Evolutionary conservation across 2,797 vertebrate species (phyloP).

Genomic region (Geotrypetes seraphini): DNA sequence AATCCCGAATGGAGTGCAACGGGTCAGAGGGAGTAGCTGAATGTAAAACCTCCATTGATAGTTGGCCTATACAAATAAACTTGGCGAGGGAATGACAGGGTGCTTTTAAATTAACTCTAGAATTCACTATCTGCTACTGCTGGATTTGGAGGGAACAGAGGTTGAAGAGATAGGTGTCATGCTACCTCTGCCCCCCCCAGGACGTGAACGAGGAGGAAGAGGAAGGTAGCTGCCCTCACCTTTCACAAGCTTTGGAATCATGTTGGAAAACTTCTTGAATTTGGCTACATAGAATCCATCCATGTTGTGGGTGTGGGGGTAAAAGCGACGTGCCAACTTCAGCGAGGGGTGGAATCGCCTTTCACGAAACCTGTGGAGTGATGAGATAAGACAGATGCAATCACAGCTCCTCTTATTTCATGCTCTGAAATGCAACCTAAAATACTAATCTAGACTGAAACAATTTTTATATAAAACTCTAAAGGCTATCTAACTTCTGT

Average conservation of each 20-base stretch:
- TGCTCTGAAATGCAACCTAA: too few relatives aligned
- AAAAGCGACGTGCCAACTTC: slow-evolving; percentile 72
- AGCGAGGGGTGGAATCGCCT: slow-evolving; percentile 85
- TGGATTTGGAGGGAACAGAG: too few relatives aligned
- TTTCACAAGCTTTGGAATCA: slow-evolving; percentile 52
- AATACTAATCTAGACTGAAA: too few relatives aligned
- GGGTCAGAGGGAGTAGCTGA: too few relatives aligned
- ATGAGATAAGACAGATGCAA: not conserved
- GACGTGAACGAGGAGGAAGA: not conserved
- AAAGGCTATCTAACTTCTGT: too few relatives aligned
- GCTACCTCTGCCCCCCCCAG: not conserved
- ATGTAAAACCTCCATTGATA: too few relatives aligned
- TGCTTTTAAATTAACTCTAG: too few relatives aligned
- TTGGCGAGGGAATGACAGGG: too few relatives aligned
- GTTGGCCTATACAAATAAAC: too few relatives aligned
- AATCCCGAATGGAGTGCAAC: too few relatives aligned
- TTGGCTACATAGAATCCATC: slow-evolving; percentile 96
- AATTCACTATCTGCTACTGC: too few relatives aligned
- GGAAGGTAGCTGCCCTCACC: slow-evolving; percentile 14
- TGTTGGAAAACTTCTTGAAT: slow-evolving; percentile 89
- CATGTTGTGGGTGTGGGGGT: slow-evolving; percentile 95
- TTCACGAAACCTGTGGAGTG: slow-evolving; percentile 71
- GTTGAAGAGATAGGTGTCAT: not conserved
- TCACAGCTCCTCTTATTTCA: not conserved
- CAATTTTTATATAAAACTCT: too few relatives aligned